phyloP scores from a whole-genome alignment of 2,113 vertebrate species.

The Phoxinus phoxinus region DNA sequence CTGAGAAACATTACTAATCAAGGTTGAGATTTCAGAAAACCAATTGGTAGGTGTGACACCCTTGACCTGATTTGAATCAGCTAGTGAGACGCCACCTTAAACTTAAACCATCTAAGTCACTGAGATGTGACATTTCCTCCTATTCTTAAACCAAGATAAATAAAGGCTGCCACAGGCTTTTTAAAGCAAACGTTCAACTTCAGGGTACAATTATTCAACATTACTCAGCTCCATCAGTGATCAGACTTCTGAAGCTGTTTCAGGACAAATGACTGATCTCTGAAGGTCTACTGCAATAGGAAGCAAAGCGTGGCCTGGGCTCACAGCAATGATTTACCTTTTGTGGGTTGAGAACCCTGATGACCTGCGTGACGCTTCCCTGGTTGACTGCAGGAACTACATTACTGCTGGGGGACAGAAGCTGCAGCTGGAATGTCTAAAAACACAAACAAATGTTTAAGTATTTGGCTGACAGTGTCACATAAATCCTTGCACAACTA shows the following conservation, averaged over 20 bases:
- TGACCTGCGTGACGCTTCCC: conserved; percentile 96
- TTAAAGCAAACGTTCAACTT: background rate
- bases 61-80: background rate
- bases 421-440: conserved; percentile 99
- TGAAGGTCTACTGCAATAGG: background rate
- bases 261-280: background rate
- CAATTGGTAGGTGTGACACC: background rate
- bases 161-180: background rate
- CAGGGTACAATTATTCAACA: background rate
- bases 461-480: background rate
- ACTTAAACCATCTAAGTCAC: background rate
- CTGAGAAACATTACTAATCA: background rate
- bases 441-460: conserved; percentile 31
- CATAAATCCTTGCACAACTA: background rate
- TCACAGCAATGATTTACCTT: conserved; percentile 83
- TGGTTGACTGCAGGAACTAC: conserved; percentile 95
- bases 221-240: background rate
- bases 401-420: conserved; percentile 98
- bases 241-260: background rate
- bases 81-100: background rate
- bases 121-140: background rate
- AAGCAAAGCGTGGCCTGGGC: background rate
- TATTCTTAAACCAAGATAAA: background rate
- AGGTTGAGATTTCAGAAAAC: background rate
- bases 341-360: conserved; percentile 98